Conservation (phyloP, 2,113 vertebrate species). For the Origma solitaria region DNA sequence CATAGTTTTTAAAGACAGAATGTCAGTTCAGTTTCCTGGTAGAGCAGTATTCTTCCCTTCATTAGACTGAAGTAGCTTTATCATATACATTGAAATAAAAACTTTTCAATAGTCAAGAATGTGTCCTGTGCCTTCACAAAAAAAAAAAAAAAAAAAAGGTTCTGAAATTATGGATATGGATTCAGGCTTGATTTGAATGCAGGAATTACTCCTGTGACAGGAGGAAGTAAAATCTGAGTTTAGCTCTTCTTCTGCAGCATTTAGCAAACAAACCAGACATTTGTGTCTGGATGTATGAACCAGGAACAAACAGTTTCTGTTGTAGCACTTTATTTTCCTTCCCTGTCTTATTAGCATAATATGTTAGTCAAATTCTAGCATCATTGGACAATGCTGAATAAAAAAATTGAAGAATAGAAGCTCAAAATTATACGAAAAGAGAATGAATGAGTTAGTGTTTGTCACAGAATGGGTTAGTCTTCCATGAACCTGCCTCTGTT, state of each 20-base stretch:
- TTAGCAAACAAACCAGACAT: neutral
- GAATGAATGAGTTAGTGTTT: neutral
- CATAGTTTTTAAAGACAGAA: neutral
- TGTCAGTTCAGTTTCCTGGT: neutral
- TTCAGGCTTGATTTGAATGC: neutral
- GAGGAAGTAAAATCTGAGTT: neutral
- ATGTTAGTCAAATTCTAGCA: neutral
- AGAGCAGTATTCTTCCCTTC: neutral
- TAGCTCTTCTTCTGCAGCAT: neutral
- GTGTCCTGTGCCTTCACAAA: neutral
- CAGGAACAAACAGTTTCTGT: neutral
- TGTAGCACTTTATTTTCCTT: neutral
- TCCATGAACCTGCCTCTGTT: slow-evolving; percentile 1
- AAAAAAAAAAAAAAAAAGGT: neutral
- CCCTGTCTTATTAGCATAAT: neutral
- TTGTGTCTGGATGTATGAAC: neutral
- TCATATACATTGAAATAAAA: neutral
- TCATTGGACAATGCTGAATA: neutral
- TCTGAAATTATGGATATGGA: neutral
- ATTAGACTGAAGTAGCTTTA: neutral
- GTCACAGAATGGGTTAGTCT: neutral
- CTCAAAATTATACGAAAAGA: neutral
- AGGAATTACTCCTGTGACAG: neutral
- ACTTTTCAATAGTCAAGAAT: neutral
- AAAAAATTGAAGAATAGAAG: neutral